A percentile compares a stretch with the other conserved stretches of the same genome.
phyloP scores from a whole-genome alignment of 2,888 invertebrate genomes.

The Clostera curtula region DNA sequence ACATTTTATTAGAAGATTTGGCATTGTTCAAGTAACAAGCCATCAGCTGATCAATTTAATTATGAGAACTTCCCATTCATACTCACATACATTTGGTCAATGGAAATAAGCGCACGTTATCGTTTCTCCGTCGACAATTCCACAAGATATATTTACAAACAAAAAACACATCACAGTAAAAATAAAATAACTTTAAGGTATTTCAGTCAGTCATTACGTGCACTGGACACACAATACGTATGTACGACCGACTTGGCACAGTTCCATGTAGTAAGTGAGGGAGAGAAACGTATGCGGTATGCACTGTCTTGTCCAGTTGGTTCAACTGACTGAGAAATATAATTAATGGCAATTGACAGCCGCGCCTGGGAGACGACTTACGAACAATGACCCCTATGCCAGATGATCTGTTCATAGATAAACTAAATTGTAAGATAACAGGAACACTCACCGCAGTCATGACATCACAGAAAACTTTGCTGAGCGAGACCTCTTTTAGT shows the following conservation, averaged over 20 bases:
- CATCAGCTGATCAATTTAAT: background rate
- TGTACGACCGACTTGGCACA: conserved; percentile 58
- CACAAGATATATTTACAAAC: background rate
- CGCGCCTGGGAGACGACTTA: conserved; percentile 27
- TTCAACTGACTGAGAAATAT: conserved; percentile 29
- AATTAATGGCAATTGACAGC: conserved; percentile 48
- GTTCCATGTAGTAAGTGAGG: conserved; percentile 44
- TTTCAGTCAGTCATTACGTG: conserved; percentile 20
- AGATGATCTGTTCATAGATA: conserved; percentile 17
- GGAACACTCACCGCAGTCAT: conserved; percentile 49
- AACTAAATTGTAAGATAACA: conserved; percentile 17
- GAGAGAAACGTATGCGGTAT: conserved; percentile 24
- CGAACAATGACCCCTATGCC: conserved; percentile 44
- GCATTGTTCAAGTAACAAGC: too few relatives aligned
- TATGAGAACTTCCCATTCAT: background rate
- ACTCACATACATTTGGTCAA: background rate
- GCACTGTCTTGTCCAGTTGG: too few relatives aligned
- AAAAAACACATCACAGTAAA: background rate
- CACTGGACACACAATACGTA: conserved; percentile 26
- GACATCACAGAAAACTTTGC: conserved; percentile 36
- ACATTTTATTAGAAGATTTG: too few relatives aligned
- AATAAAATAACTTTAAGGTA: too few relatives aligned
- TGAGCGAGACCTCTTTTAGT: conserved; percentile 23
- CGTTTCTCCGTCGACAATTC: too few relatives aligned
- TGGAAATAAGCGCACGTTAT: too few relatives aligned